Percentiles rank a stretch among this genome's conserved stretches.
Evolutionary conservation across 2,797 vertebrate genomes (phyloP).

Genomic region (Propithecus deckenii): DNA sequence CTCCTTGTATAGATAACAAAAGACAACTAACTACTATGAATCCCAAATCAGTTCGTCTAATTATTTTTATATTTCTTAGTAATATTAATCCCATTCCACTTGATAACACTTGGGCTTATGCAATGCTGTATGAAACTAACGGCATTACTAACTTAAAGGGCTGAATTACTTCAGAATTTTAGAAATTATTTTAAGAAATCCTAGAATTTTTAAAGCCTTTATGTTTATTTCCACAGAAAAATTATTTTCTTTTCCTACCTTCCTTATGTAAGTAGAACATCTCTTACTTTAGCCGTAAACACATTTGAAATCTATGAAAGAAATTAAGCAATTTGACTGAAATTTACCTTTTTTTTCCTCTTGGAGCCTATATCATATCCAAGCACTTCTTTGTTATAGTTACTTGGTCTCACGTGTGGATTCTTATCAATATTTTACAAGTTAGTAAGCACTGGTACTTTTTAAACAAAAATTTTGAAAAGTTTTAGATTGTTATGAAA

Average conservation of each 20-base stretch:
- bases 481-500: not conserved
- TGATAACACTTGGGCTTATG: not conserved
- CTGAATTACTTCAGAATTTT: not conserved
- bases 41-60: not conserved
- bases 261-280: not conserved
- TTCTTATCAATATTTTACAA: not conserved
- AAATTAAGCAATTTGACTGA: not conserved
- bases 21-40: not conserved
- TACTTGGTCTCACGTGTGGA: not conserved
- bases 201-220: not conserved
- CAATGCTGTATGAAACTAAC: not conserved
- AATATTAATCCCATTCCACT: not conserved
- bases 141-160: not conserved
- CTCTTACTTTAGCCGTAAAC: not conserved
- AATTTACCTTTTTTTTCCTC: fast-evolving
- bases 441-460: not conserved
- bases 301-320: not conserved
- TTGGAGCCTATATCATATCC: not conserved
- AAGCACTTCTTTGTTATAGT: not conserved
- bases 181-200: not conserved
- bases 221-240: not conserved
- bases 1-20: not conserved
- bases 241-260: not conserved
- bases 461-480: not conserved
- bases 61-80: not conserved